Conservation (phyloP, 2,797 vertebrate genomes). For the Arrhamphus sclerolepis region DNA sequence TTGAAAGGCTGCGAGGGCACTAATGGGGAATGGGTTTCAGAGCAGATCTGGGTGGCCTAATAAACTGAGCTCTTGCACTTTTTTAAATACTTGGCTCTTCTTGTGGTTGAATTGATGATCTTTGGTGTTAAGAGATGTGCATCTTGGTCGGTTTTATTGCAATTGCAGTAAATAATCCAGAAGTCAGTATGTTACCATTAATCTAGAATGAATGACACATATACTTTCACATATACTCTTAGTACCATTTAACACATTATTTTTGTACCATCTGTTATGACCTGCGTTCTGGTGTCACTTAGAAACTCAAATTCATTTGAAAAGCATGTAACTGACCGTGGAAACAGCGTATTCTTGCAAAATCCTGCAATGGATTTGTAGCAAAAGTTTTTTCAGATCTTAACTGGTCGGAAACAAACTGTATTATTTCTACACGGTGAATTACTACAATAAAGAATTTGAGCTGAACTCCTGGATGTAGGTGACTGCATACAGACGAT, state of each 20-base stretch:
- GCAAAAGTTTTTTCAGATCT: conserved; percentile 1
- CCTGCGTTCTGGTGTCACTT: no score
- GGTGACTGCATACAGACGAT: not conserved
- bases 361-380: not conserved
- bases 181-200: conserved; percentile 6
- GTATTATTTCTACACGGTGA: no score
- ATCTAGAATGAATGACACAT: not conserved
- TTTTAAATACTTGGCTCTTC: conserved; percentile 2
- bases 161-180: conserved; percentile 11
- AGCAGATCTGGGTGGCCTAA: conserved; percentile 47
- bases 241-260: not conserved
- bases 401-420: not conserved
- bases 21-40: conserved; percentile 19
- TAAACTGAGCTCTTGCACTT: conserved; percentile 22
- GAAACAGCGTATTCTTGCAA: not conserved
- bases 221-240: not conserved
- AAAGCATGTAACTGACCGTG: not conserved
- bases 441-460: no score
- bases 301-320: no score
- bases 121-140: conserved; percentile 15
- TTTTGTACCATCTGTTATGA: not conserved
- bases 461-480: no score
- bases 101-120: conserved; percentile 9
- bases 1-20: conserved; percentile 5
- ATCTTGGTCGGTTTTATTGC: conserved; percentile 14